Conservation (phyloP, 2,113 vertebrate genomes). For the Lathamus discolor region DNA sequence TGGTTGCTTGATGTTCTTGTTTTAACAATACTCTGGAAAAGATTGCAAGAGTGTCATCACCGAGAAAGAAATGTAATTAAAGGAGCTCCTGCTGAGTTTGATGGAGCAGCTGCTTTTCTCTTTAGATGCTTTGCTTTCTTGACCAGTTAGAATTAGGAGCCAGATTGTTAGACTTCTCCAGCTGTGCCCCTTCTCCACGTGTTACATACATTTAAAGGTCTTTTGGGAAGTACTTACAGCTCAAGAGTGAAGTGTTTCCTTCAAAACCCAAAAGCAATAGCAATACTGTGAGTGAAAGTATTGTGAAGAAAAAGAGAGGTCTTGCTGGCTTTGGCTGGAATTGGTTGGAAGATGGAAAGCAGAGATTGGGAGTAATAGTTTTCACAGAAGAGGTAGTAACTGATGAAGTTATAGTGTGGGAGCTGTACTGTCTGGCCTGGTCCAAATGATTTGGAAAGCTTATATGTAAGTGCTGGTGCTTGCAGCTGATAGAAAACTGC, state of each 20-base stretch:
- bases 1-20: not conserved
- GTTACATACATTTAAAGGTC: not conserved
- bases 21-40: conserved; percentile 1
- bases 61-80: not conserved
- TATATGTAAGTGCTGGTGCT: not conserved
- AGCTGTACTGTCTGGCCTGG: not conserved
- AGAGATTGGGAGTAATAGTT: not conserved
- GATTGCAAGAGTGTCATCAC: conserved; percentile 10
- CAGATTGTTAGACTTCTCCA: not conserved
- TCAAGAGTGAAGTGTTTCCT: not conserved
- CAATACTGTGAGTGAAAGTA: not conserved
- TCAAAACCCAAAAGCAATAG: not conserved
- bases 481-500: not conserved
- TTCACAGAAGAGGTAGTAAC: not conserved
- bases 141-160: not conserved
- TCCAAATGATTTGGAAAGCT: not conserved
- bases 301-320: fast-evolving
- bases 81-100: not conserved
- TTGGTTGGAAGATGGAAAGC: not conserved
- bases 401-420: not conserved
- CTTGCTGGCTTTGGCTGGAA: not conserved
- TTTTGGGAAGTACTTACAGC: not conserved
- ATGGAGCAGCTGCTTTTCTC: not conserved
- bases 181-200: fast-evolving
- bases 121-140: not conserved